These are phyloP conservation scores for Drosophila aldrichi DNA, from an alignment of 2,888 invertebrate genomes.

Conservation along the genomic window DNA sequence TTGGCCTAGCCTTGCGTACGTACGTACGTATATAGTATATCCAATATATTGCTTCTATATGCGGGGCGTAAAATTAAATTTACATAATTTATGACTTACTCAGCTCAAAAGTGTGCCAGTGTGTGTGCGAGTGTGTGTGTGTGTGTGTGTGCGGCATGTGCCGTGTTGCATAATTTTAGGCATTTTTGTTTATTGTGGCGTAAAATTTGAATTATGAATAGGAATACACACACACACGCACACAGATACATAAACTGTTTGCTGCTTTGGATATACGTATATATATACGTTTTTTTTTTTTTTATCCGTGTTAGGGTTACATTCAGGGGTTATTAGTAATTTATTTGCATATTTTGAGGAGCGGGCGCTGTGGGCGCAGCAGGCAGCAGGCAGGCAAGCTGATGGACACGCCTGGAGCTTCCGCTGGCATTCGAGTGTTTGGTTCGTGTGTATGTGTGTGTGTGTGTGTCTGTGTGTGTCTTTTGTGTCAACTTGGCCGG, in stretches of 20 bases:
- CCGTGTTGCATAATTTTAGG: conserved; percentile 80
- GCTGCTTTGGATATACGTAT: conserved; percentile 23
- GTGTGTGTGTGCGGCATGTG: conserved; percentile 55
- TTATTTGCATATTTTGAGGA: conserved; percentile 77
- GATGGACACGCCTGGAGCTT: conserved; percentile 38
- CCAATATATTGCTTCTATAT: conserved; percentile 53
- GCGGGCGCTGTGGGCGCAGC: conserved; percentile 51
- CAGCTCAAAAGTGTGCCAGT: conserved; percentile 67
- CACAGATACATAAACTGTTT: conserved; percentile 32
- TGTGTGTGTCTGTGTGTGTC: conserved; percentile 31
- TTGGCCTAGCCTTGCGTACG: conserved; percentile 35
- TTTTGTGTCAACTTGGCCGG: conserved; percentile 65
- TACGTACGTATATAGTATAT: conserved; percentile 21
- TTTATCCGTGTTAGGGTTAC: conserved; percentile 72
- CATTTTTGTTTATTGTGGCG: conserved; percentile 81
- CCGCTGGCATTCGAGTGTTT: conserved; percentile 41
- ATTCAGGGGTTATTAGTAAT: conserved; percentile 79
- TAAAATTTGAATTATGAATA: conserved; percentile 81
- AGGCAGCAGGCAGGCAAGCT: conserved; percentile 26
- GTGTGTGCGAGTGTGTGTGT: conserved; percentile 16
- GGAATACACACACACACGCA: conserved; percentile 53
- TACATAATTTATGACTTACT: conserved; percentile 81
- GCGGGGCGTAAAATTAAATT: conserved; percentile 78
- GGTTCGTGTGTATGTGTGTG: conserved; percentile 28
- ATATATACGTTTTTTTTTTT: conserved; percentile 11